Evolutionary conservation across 23 tunicate genomes (phyloP), one percentile per base, ranked within the genome.

Genomic region (Styela clava): DNA sequence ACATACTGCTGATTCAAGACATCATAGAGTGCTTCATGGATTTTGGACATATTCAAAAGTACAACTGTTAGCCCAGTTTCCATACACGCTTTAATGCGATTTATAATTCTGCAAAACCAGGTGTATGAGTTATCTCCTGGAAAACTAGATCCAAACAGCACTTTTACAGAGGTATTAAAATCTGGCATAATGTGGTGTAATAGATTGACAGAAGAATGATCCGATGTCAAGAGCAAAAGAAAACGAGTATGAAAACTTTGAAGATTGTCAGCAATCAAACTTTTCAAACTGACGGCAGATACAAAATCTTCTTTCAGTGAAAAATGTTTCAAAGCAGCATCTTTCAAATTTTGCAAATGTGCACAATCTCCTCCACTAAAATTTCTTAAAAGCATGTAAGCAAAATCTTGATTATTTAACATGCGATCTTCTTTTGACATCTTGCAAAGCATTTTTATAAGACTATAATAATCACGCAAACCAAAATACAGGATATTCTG

Each of bases 1-100:
- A 88, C 84, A 78, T 83, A 88, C 33, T 88, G 93, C 74, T 88
- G 93, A 69, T 88, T 88, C 27, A 88, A 81, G 2, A 86, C 93
- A 61, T 88, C 93, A 69, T 88, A 88, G 16, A 88, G 84, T 34
- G 93, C 83, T 67, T 88, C 93, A 68, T 88, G 78, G 33, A 88
- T 52, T 61, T 88, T 87, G 31, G 86, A 61, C 51, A 88, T 79
- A 63, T 88, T 88, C 61, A 88, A 86, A 31, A 86, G 81, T 74
- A 86, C 90, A 71, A 86, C 81, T 31, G 85, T 36, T 81, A 56
- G 79, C 7, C 90, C 90, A 32, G 85, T 34, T 36, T 86, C 90
- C 90, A 86, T 86, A 79, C 90, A 86, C 30, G 80, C 85, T 31
- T 86, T 86, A 34, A 86, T 73, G 25, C 62, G 63, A 78, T 86